Percentiles rank a stretch among this genome's conserved stretches.
Conservation (phyloP, 2,888 invertebrate genomes). For the Hydrotaea diabolus region DNA sequence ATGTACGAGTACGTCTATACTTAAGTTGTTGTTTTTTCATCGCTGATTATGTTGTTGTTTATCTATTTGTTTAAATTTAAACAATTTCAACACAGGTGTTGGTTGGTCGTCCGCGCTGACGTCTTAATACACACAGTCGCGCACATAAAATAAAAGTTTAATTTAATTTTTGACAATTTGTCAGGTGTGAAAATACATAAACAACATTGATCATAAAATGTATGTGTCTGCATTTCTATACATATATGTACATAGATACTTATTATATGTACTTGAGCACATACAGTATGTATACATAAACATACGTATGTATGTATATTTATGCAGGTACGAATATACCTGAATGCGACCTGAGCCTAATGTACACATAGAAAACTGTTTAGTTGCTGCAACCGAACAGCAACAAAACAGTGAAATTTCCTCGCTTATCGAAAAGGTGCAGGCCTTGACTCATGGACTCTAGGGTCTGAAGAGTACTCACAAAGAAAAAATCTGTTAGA, state of each 20-base stretch:
- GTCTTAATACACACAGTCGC: constrained; percentile 50
- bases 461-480: too few relatives aligned
- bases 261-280: neutral
- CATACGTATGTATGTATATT: too few relatives aligned
- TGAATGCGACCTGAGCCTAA: too few relatives aligned
- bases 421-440: too few relatives aligned
- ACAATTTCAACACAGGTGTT: constrained; percentile 77
- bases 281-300: neutral
- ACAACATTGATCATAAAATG: constrained; percentile 49
- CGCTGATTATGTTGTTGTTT: constrained; percentile 63
- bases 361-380: too few relatives aligned
- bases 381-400: too few relatives aligned
- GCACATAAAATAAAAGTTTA: constrained; percentile 8
- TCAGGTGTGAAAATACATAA: constrained; percentile 71
- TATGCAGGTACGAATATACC: too few relatives aligned
- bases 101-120: constrained; percentile 65
- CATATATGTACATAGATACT: neutral
- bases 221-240: neutral
- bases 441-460: too few relatives aligned
- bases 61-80: constrained; percentile 67
- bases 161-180: constrained; percentile 66
- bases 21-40: neutral
- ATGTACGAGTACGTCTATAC: neutral
- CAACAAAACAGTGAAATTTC: too few relatives aligned
- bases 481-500: too few relatives aligned